Conservation (phyloP, 2,888 invertebrate species). For the Rotaria macrura region DNA sequence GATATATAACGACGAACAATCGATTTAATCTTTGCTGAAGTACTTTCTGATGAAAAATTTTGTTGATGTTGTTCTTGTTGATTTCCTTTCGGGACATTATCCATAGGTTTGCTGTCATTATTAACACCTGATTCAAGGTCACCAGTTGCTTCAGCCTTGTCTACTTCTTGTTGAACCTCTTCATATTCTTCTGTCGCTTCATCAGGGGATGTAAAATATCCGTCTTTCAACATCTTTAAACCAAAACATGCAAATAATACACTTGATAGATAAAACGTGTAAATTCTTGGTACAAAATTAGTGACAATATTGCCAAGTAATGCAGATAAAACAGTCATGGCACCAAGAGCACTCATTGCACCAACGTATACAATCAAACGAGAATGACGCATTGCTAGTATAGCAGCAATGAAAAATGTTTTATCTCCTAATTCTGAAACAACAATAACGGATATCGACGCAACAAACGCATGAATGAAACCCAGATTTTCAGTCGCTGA, state of each 20-base stretch:
- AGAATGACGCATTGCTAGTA: constrained; percentile 97
- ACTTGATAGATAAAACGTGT: constrained; percentile 91
- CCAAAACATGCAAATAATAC: constrained; percentile 90
- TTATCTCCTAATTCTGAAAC: constrained; percentile 96
- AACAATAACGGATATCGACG: constrained; percentile 84
- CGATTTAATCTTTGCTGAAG: not conserved
- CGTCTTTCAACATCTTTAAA: constrained; percentile 92
- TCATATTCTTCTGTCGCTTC: constrained; percentile 32
- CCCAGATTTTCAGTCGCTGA: constrained; percentile 48
- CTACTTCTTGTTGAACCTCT: constrained; percentile 26
- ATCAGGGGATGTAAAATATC: constrained; percentile 45
- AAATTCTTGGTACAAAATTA: constrained; percentile 77
- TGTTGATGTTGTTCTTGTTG: not conserved
- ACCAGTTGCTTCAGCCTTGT: not conserved
- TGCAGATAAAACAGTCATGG: constrained; percentile 89
- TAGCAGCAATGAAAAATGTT: constrained; percentile 97
- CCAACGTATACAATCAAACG: constrained; percentile 79
- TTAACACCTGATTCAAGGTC: not conserved
- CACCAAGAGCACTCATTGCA: constrained; percentile 75
- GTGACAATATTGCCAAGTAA: constrained; percentile 79
- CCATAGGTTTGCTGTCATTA: not conserved
- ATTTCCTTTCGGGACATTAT: not conserved
- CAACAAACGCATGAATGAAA: constrained; percentile 83
- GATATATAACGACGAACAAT: constrained; percentile 30
- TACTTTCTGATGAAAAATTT: not conserved